A percentile compares a stretch with the other conserved stretches of the same genome.
Conservation (phyloP, 1,140 invertebrate genomes). For the Halotydeus destructor region DNA sequence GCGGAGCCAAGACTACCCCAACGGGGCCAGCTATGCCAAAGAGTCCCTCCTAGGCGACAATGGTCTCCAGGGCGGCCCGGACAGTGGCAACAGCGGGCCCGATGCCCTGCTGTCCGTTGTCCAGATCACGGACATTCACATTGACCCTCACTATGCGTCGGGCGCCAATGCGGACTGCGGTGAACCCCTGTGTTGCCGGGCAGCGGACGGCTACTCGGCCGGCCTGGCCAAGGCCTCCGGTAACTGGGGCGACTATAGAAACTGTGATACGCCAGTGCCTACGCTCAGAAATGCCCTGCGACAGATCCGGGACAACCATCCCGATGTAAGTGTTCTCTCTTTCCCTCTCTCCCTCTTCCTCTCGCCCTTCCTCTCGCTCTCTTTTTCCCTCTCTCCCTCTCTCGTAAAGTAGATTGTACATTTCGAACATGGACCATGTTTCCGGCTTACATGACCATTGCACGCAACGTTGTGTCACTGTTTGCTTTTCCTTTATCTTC, state of each 20-base stretch:
- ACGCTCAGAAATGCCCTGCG: slow-evolving; percentile 74
- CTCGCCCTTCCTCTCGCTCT: too few species aligned
- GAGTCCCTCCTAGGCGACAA: background rate
- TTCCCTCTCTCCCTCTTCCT: too few species aligned
- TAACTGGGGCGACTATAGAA: slow-evolving; percentile 71
- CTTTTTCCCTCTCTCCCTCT: too few species aligned
- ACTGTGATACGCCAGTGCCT: slow-evolving; percentile 70
- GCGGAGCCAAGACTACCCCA: background rate
- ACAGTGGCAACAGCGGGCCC: background rate
- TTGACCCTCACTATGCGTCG: slow-evolving; percentile 75
- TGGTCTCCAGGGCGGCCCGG: background rate
- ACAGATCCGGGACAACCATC: slow-evolving; percentile 61
- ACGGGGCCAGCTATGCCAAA: background rate
- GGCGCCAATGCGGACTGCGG: slow-evolving; percentile 71
- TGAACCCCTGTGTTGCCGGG: slow-evolving; percentile 66
- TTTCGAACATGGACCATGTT: too few species aligned
- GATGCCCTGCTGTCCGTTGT: slow-evolving; percentile 32
- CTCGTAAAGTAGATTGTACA: too few species aligned
- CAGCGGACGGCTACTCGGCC: slow-evolving; percentile 29
- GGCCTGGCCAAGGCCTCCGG: slow-evolving; percentile 53
- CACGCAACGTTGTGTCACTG: too few species aligned
- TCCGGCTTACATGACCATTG: too few species aligned
- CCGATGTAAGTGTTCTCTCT: slow-evolving; percentile 6
- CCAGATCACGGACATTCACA: slow-evolving; percentile 79
- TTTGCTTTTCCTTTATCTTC: too few species aligned